These are phyloP conservation scores for Drosophila rellima DNA, from an alignment of 2,888 invertebrate genomes.

Conservation along the genomic window DNA sequence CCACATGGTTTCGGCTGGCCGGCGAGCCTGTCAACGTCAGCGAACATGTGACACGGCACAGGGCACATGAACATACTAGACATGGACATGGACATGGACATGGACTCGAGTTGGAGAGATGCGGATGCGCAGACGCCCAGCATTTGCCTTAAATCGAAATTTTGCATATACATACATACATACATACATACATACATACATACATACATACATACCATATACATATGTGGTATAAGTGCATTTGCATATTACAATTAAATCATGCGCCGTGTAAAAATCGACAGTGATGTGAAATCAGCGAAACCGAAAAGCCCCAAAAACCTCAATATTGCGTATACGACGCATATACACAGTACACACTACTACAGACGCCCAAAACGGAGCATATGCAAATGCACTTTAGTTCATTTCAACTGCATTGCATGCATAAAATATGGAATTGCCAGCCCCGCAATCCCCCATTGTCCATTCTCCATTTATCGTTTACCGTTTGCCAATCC, in stretches of 20 bases:
- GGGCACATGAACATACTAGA: conserved; percentile 3
- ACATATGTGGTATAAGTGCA: conserved; percentile 24
- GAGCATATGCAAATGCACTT: conserved; percentile 76
- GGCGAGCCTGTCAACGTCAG: conserved; percentile 62
- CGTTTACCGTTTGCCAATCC: conserved; percentile 57
- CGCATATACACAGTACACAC: not conserved
- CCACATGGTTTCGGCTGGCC: conserved; percentile 73
- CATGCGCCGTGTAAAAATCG: conserved; percentile 60
- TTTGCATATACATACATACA: conserved; percentile 30
- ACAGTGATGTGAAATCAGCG: conserved; percentile 62
- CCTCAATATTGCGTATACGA: conserved; percentile 61
- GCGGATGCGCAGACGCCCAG: conserved; percentile 30
- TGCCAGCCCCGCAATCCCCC: conserved; percentile 8
- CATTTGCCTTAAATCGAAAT: conserved; percentile 54
- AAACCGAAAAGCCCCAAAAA: conserved; percentile 50
- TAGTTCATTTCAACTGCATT: conserved; percentile 80
- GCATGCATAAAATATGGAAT: conserved; percentile 72
- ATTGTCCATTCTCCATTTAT: conserved; percentile 37
- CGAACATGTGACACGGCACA: conserved; percentile 13
- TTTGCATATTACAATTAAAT: conserved; percentile 81
- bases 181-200: not conserved
- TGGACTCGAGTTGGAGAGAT: conserved; percentile 1
- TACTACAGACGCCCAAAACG: conserved; percentile 25
- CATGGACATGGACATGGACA: not conserved
- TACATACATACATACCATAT: not conserved